Evolutionary conservation across 2,113 vertebrate species (phyloP).

Genomic region (Suncus etruscus): DNA sequence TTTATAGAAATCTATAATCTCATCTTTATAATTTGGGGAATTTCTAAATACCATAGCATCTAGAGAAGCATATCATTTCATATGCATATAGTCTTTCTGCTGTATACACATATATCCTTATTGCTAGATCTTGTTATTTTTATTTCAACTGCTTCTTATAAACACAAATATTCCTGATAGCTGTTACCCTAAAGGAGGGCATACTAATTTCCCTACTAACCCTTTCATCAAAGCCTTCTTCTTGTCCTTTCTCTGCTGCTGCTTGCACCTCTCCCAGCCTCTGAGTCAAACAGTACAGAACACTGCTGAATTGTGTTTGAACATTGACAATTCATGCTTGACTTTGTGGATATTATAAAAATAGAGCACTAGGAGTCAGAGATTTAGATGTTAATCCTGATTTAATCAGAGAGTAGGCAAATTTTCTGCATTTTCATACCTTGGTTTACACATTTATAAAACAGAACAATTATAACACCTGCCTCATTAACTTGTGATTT

Average conservation of each 20-base stretch:
- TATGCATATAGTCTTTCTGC: conserved; percentile 69
- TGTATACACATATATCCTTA: not conserved
- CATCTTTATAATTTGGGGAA: conserved; percentile 62
- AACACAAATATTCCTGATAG: conserved; percentile 74
- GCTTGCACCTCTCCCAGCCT: not conserved
- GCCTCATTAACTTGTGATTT: not conserved
- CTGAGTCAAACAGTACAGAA: not conserved
- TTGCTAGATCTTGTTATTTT: conserved; percentile 59
- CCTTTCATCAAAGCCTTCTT: not conserved
- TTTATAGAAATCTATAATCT: not conserved
- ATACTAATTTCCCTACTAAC: not conserved
- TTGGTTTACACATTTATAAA: conserved; percentile 22
- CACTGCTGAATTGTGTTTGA: not conserved
- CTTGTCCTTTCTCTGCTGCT: not conserved
- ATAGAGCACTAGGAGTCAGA: not conserved
- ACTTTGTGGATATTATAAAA: conserved; percentile 15
- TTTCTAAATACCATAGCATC: conserved; percentile 56
- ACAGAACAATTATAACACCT: conserved; percentile 6
- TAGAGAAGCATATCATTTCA: conserved; percentile 55
- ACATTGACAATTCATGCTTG: not conserved
- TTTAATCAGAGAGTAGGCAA: not conserved
- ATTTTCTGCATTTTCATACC: not conserved
- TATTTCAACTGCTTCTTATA: conserved; percentile 68
- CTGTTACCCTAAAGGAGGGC: conserved; percentile 53
- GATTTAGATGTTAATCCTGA: not conserved